Evolutionary conservation across 2,888 invertebrate genomes (phyloP), one percentile per base, ranked within the genome.

Genomic region (Trachelus troglodyta): DNA sequence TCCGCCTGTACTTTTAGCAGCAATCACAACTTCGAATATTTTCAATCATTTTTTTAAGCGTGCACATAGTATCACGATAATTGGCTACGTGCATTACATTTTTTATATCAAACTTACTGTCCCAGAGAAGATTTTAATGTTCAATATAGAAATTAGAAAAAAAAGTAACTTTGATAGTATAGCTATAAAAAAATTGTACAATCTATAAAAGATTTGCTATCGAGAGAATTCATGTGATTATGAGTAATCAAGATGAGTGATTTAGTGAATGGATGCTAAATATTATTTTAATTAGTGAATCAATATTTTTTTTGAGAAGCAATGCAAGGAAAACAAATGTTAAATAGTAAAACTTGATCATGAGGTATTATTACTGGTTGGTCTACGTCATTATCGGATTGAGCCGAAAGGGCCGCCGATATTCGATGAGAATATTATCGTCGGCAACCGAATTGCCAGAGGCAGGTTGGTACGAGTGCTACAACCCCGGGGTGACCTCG

Each of bases 381-480:
- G 4, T 1, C 23, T 23, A 56, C 23, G 56, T 23, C 56, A 23
- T 56, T 23, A 56, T 37, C 37, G 23, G 23, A 9, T 56, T 2
- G 2, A 23, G 23, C 56, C 23, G 9, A 56, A 23, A 56, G 23
- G 56, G 56, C 9, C 12, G 31, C 71, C 12, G 71, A 31, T 71
- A 31, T 23, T 31, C 71, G 33, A 34, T 33, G 71, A 31, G 71
- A 71, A 71, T 71, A 71, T 71, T 71, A 71, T 34, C 71, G 31
- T 34, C 81, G 83, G 84, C 83, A 86, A 85, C 86, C 86, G 85
- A 86, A 88, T 87, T 83, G 85, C 86, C 83, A 80, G 82, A 79
- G 84, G 87, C 86, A 83, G 83, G 83, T 85, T 84, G 87, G 83
- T 86, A 84, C 86, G 86, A 86, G 86, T 83, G 84, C 33, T 33